Evolutionary conservation across 1,140 invertebrate species (phyloP), one percentile per base, ranked within the genome.

Genomic region (Drosophila arizonae): DNA sequence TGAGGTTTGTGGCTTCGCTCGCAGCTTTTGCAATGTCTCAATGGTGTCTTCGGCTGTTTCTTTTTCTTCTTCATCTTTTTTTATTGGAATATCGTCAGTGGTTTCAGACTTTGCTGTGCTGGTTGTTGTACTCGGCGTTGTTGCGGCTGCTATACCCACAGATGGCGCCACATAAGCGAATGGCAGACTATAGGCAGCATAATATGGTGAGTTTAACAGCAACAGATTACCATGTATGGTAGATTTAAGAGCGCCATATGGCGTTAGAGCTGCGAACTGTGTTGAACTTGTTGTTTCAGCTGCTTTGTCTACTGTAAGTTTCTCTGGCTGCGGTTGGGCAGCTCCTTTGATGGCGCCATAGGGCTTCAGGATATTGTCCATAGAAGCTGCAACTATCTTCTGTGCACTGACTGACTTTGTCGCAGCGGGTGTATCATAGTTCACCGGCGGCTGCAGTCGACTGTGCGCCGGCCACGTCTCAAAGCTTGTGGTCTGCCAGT

Each of bases 401-500:
- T 46, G 58, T 36, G 54, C 41, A 15, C 21, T 3, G 21, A 28
- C 30, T 13, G 60, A 6, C 11, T 67, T 33, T 5, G 56, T 13
- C 1, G 46, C 21, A 9, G 64, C 5, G 10, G 43, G 75, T 33
- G 69, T 30, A 17, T 33, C 30, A 72, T 61, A 70, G 17, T 48
- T 43, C 26, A 65, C 28, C n/a, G 68, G 41, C 1, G 56, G 72
- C 56, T 55, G 17, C 21, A 65, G 63, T 4, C 54, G 71, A 60
- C 52, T 63, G 61, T 55, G 70, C 45, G 75, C 64, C 39, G 90
- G 90, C 89, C 89, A 90, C 52, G 67, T 67, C 68, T 91, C 81
- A 24, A 87, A 33, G 61, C 76, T 91, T 52, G 79, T 62, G 45
- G 81, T 87, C 62, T 82, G 82, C 89, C 89, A 90, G 55, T 72